Base-by-base conservation (phyloP, 1,140 invertebrate species). In the Elysia chlorotica region DNA sequence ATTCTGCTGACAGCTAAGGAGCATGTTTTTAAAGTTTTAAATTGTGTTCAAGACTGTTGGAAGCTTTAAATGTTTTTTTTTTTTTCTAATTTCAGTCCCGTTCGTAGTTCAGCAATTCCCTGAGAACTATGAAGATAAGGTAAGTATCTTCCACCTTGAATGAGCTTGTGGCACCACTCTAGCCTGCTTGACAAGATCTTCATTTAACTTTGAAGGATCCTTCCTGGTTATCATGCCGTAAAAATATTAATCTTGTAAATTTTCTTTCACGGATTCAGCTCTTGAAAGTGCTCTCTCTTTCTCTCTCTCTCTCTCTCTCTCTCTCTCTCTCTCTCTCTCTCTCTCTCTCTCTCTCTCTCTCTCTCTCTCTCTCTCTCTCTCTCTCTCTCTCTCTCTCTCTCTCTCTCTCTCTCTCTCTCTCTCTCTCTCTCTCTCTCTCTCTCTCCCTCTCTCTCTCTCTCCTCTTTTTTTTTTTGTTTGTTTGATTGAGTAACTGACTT, bases 401-500 rank as follows among this genome's bases (percentile, higher is more conserved):
- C 65, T 67, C 65, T 67, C 21, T n/a, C 57, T 23, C 21, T 59
- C 28, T 23, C 6, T 59, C 28, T 48, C 41, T 48, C 41, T 59
- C 57, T 30, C 21, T 23, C 21, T n/a, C 57, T 59, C 10, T 23
- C 25, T 30, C 57, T 59, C 28, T 30, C 28, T 30, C 28, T 59
- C 21, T n/a, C 57, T n/a, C 14, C 57, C 25, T 10, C 21, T 59
- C 57, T 23, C 6, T n/a, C 21, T 14, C 25, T 92, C 91, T 74
- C 14, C 6, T n/a, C 21, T 14, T 59, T 92, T 91, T 74, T 88
- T 86, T 66, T 94, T 92, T 83, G 91, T 89, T 80, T 91, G 94
- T 87, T 89, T 92, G 69, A 74, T 75, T 53, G 31, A 61, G 71
- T 30, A 10, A 10, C 6, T 23, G 10, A 10, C 57, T 25, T 30